These are phyloP conservation scores for Popillia japonica DNA, from an alignment of 1,140 invertebrate genomes.

Conservation along the genomic window DNA sequence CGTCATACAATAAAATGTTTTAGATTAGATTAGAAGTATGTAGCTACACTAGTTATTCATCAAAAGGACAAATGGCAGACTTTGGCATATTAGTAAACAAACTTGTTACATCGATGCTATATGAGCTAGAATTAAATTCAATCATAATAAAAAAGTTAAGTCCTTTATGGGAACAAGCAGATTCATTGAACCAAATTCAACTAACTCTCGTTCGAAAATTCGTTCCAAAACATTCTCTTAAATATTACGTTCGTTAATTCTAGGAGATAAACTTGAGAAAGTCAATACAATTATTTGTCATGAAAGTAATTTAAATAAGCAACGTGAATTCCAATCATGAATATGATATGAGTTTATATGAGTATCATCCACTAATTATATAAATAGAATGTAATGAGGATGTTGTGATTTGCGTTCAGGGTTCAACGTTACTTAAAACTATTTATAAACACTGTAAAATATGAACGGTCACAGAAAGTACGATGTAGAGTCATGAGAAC, in stretches of 20 bases:
- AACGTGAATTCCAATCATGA: background rate
- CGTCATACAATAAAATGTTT: conserved; percentile 3
- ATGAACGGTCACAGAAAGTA: background rate
- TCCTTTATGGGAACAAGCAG: background rate
- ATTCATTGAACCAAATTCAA: background rate
- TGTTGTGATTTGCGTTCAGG: conserved; percentile 11
- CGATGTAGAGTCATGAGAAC: background rate
- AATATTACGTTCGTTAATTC: too few relatives aligned
- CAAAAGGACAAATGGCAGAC: background rate
- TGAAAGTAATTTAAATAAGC: too few relatives aligned
- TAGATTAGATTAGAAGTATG: conserved; percentile 22
- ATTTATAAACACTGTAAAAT: background rate
- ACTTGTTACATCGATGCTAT: background rate
- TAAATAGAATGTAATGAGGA: conserved; percentile 11
- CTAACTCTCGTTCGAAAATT: background rate
- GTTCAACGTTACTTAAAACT: conserved; percentile 26
- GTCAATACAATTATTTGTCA: too few relatives aligned
- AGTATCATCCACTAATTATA: background rate
- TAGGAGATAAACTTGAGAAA: too few relatives aligned
- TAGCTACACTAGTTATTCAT: conserved; percentile 4
- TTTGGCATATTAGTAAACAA: conserved; percentile 16
- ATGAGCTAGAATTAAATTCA: background rate
- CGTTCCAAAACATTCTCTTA: background rate
- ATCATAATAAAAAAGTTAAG: background rate
- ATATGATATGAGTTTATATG: background rate